Conservation (phyloP, 2,888 invertebrate genomes). For the Polydrusus cervinus region DNA sequence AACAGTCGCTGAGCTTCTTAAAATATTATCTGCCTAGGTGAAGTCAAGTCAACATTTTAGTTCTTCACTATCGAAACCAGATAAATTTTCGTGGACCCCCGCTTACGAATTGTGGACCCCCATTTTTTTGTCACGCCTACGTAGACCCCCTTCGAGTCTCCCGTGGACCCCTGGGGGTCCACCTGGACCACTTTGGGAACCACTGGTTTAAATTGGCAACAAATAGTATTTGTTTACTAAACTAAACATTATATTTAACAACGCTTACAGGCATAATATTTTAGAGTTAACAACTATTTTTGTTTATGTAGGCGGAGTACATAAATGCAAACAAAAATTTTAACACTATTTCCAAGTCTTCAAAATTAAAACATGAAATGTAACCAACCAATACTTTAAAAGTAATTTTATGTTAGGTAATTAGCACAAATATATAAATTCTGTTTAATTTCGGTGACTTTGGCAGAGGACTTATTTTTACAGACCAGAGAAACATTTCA, state of each 20-base stretch:
- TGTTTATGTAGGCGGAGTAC: neutral
- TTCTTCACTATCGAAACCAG: too few species aligned
- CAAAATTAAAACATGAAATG: neutral
- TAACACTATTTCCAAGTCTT: neutral
- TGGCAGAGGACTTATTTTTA: conserved; percentile 7
- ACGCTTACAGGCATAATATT: neutral
- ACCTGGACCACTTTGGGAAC: too few species aligned
- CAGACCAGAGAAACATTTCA: neutral
- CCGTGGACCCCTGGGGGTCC: too few species aligned
- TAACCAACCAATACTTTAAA: neutral
- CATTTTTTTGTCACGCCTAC: too few species aligned
- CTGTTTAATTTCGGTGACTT: neutral
- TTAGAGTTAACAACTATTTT: neutral
- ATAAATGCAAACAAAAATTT: conserved; percentile 8
- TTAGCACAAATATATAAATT: conserved; percentile 16
- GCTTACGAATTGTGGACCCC: too few species aligned
- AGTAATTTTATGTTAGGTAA: neutral
- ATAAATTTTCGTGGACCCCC: too few species aligned
- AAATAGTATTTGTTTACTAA: neutral
- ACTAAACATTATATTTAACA: neutral
- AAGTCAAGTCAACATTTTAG: too few species aligned
- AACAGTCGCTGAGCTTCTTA: too few species aligned
- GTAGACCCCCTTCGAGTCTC: too few species aligned
- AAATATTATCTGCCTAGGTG: too few species aligned
- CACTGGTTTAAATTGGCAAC: too few species aligned